Evolutionary conservation across 2,888 invertebrate species (phyloP).

Genomic region (Gnatocerus cornutus): DNA sequence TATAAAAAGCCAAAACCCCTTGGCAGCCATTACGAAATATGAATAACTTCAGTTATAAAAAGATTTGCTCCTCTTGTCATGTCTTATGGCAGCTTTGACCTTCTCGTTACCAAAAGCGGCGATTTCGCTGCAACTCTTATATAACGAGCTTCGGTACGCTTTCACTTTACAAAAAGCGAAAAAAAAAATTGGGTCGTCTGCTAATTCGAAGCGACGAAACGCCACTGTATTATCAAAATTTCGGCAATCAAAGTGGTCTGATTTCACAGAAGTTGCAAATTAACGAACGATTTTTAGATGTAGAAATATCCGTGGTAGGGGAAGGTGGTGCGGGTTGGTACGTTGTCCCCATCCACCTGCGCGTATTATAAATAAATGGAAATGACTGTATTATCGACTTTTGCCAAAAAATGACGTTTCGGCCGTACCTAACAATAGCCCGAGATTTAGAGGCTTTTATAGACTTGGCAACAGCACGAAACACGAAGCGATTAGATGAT

Average conservation of each 20-base stretch:
- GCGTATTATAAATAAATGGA: background rate
- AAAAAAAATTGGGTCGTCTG: background rate
- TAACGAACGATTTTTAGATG: background rate
- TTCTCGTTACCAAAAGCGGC: background rate
- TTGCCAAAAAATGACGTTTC: slow-evolving; percentile 3
- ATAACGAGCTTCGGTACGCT: background rate
- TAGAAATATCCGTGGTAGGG: background rate
- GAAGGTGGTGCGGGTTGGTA: background rate
- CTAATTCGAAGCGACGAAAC: background rate
- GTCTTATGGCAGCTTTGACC: slow-evolving; percentile 9
- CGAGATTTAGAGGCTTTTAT: background rate
- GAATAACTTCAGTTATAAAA: slow-evolving; percentile 1
- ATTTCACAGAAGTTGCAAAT: background rate
- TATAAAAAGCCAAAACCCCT: background rate
- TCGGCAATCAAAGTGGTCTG: background rate
- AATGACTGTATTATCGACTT: background rate
- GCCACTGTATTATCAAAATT: background rate
- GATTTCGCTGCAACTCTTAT: background rate
- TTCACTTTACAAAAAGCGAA: background rate
- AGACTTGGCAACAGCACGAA: slow-evolving; percentile 3
- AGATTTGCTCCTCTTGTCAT: background rate
- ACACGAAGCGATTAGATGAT: background rate
- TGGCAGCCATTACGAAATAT: background rate
- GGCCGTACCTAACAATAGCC: background rate
- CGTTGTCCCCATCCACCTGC: background rate